Evolutionary conservation across 2,888 invertebrate species (phyloP).

Genomic region (Melieria omissa): DNA sequence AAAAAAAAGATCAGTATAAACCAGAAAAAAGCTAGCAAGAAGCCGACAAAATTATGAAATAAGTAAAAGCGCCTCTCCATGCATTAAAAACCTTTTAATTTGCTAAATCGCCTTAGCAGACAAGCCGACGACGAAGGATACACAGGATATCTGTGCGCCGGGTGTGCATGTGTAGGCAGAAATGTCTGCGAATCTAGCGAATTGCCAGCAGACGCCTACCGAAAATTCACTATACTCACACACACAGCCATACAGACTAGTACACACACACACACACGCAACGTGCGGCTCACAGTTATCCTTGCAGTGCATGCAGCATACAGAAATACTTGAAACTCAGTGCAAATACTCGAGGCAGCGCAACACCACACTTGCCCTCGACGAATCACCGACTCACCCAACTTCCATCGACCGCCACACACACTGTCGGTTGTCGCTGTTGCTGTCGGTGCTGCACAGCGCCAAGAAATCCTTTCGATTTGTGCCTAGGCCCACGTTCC

Average conservation of each 20-base stretch:
- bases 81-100: constrained; percentile 66
- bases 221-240: neutral
- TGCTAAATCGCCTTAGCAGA: constrained; percentile 66
- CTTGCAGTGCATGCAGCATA: neutral
- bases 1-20: neutral
- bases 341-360: constrained; percentile 20
- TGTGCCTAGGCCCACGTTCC: neutral
- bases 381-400: too few species aligned
- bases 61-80: constrained; percentile 61
- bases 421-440: too few species aligned
- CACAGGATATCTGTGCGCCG: constrained; percentile 29
- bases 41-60: constrained; percentile 56
- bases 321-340: neutral
- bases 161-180: constrained; percentile 19
- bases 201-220: constrained; percentile 18
- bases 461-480: constrained; percentile 15
- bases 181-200: constrained; percentile 17
- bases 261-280: neutral
- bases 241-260: neutral
- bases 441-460: neutral
- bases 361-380: neutral
- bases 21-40: neutral
- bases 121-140: constrained; percentile 42
- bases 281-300: neutral
- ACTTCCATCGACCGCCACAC: too few species aligned